These are phyloP conservation scores for Drosophila mojavensis DNA, from an alignment of 1,140 invertebrate species.

Conservation along the genomic window DNA sequence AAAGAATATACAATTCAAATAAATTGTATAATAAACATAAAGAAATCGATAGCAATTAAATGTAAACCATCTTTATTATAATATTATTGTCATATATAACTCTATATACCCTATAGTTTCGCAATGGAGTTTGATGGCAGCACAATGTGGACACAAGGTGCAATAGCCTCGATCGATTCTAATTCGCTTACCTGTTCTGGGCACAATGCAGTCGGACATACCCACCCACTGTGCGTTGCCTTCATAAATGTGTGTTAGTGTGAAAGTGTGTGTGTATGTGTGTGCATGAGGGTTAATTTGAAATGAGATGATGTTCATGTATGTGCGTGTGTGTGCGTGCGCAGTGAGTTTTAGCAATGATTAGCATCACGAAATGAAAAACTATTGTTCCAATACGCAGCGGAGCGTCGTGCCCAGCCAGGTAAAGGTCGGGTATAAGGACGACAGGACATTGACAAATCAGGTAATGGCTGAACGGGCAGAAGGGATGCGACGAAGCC, in stretches of 20 bases:
- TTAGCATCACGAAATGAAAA: constrained; percentile 77
- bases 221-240: constrained; percentile 57
- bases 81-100: background rate
- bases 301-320: constrained; percentile 1
- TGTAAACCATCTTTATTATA: too few relatives aligned
- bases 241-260: constrained; percentile 17
- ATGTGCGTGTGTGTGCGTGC: constrained; percentile 22
- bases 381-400: constrained; percentile 78
- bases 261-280: constrained; percentile 22
- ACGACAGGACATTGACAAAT: constrained; percentile 66
- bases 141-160: constrained; percentile 49
- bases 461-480: constrained; percentile 54
- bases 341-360: constrained; percentile 71
- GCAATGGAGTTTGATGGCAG: background rate
- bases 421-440: constrained; percentile 38
- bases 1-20: too few relatives aligned
- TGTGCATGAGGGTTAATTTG: constrained; percentile 63
- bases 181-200: constrained; percentile 62
- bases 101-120: background rate
- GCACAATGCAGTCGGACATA: constrained; percentile 61
- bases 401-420: constrained; percentile 21
- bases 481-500: constrained; percentile 8
- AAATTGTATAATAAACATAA: too few relatives aligned
- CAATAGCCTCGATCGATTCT: constrained; percentile 39
- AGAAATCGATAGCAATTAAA: too few relatives aligned